A percentile compares a stretch with the other conserved stretches of the same genome.
Evolutionary conservation across 2,797 vertebrate genomes (phyloP).

Genomic region (Notolepis coatsorum): DNA sequence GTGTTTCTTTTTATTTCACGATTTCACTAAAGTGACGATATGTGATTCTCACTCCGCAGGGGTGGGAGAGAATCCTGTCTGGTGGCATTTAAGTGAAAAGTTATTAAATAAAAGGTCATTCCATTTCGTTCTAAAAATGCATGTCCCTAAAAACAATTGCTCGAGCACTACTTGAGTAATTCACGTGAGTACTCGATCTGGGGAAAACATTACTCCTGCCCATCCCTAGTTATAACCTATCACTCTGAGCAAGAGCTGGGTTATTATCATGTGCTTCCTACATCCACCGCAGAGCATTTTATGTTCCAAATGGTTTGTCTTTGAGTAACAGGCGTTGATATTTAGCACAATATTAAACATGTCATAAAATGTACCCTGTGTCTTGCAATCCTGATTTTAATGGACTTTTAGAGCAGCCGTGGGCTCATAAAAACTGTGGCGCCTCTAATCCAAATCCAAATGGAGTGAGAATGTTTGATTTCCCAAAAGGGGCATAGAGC

Average conservation of each 20-base stretch:
- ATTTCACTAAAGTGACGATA: constrained; percentile 27
- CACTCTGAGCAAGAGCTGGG: neutral
- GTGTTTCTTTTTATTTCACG: too few relatives aligned
- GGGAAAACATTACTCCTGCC: too few relatives aligned
- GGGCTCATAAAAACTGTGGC: constrained; percentile 31
- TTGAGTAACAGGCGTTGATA: constrained; percentile 51
- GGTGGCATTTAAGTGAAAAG: constrained; percentile 35
- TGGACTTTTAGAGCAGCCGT: constrained; percentile 28
- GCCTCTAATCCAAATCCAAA: constrained; percentile 6
- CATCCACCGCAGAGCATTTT: constrained; percentile 28
- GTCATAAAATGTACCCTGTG: constrained; percentile 40
- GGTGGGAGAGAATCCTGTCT: constrained; percentile 9
- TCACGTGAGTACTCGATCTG: too few relatives aligned
- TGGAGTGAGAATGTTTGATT: neutral
- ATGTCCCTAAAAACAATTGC: constrained; percentile 14
- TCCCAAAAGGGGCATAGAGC: neutral
- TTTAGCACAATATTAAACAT: constrained; percentile 59
- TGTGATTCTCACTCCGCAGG: constrained; percentile 16
- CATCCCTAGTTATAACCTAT: too few relatives aligned
- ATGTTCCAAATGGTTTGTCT: constrained; percentile 53
- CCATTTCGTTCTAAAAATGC: constrained; percentile 6
- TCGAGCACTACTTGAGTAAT: too few relatives aligned
- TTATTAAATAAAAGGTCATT: constrained; percentile 44
- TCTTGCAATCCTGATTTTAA: constrained; percentile 49
- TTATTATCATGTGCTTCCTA: constrained; percentile 6